phyloP scores from a whole-genome alignment of 2,113 vertebrate genomes.

The Psilopogon haemacephalus region DNA sequence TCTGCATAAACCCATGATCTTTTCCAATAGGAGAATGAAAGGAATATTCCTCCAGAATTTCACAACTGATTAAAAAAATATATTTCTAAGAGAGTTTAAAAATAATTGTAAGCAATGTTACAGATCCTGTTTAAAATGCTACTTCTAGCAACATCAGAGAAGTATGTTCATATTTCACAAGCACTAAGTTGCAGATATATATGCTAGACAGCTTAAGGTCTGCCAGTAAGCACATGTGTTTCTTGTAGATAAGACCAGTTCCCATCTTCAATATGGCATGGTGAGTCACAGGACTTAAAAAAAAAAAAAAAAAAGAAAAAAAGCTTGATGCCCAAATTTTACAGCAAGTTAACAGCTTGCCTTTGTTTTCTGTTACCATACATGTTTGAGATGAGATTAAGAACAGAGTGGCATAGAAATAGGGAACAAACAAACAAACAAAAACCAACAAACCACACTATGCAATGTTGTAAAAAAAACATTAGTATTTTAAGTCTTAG shows the following conservation, averaged over 20 bases:
- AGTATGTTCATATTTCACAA: background rate
- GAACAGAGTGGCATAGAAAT: background rate
- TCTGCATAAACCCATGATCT: background rate
- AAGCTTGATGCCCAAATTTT: background rate
- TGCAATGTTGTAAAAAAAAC: rapidly evolving
- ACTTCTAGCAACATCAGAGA: background rate
- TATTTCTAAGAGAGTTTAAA: background rate
- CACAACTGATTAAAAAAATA: background rate
- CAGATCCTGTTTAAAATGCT: background rate
- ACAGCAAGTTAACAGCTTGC: background rate
- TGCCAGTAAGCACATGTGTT: slow-evolving; percentile 6
- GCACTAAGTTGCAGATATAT: background rate
- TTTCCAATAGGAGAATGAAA: background rate
- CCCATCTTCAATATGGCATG: background rate
- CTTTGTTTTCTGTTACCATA: background rate
- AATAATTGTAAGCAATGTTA: background rate
- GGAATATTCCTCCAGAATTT: background rate
- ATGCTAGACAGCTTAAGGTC: background rate
- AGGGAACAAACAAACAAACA: background rate
- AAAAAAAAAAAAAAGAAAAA: too few species aligned
- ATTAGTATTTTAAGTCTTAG: background rate
- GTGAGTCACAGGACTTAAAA: background rate
- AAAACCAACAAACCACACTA: too few species aligned
- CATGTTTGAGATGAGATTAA: background rate
- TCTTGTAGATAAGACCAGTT: slow-evolving; percentile 44